Percentiles rank a stretch among this genome's conserved stretches.
Evolutionary conservation across 2,113 vertebrate genomes (phyloP).

Genomic region (Alligator mississippiensis): DNA sequence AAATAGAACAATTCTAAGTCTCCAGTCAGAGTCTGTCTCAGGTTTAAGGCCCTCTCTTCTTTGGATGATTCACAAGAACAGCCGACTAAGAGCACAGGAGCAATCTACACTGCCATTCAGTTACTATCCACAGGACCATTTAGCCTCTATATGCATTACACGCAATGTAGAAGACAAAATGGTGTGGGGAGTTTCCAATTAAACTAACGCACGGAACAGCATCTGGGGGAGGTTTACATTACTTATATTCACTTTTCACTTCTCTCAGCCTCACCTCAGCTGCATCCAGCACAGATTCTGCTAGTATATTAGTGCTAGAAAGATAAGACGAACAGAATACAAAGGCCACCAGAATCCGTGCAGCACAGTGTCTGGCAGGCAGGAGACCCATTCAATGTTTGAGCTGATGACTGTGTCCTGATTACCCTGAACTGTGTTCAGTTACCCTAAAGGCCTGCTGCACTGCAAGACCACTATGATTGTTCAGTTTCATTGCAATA

Average conservation of each 20-base stretch:
- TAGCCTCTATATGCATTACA: too few relatives aligned
- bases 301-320: neutral
- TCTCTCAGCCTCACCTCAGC: neutral
- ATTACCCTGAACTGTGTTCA: too few relatives aligned
- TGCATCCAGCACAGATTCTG: neutral
- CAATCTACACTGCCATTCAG: neutral
- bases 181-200: neutral
- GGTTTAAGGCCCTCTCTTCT: neutral
- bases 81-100: neutral
- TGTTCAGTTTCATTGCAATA: neutral
- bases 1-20: constrained; percentile 37
- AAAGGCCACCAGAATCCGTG: neutral
- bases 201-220: neutral
- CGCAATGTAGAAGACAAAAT: neutral
- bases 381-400: too few relatives aligned
- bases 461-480: neutral
- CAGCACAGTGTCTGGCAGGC: too few relatives aligned
- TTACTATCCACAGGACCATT: neutral
- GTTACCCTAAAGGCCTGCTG: neutral
- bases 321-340: neutral
- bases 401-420: too few relatives aligned
- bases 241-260: neutral
- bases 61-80: neutral
- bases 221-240: neutral
- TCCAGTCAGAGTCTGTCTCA: constrained; percentile 29